Evolutionary conservation across 2,888 invertebrate genomes (phyloP).

Genomic region (Cotesia congregata): DNA sequence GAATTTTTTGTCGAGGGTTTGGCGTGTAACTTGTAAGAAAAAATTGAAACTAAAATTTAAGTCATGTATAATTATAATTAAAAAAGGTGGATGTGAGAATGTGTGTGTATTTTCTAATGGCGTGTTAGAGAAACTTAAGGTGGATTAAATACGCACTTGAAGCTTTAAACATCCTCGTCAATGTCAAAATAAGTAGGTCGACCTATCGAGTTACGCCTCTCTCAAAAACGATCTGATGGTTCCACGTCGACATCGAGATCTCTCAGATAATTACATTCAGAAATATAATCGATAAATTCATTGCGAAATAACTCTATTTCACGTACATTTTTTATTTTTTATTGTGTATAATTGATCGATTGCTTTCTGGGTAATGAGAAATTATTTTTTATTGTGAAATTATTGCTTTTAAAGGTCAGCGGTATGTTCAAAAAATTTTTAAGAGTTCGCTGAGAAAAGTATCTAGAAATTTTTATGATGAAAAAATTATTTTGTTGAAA

Average conservation of each 20-base stretch:
- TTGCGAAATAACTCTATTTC: slow-evolving; percentile 9
- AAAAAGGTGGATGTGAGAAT: background rate
- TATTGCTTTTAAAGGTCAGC: too few species aligned
- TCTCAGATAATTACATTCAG: slow-evolving; percentile 31
- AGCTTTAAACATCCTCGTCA: slow-evolving; percentile 38
- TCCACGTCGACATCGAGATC: slow-evolving; percentile 41
- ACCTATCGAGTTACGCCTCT: slow-evolving; percentile 42
- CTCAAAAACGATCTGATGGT: slow-evolving; percentile 33
- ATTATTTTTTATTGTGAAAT: too few species aligned
- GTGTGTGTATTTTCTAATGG: slow-evolving; percentile 32
- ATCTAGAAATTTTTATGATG: too few species aligned
- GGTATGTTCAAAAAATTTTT: background rate
- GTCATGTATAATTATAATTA: background rate
- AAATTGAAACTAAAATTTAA: background rate
- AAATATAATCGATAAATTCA: slow-evolving; percentile 17
- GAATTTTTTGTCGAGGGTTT: too few species aligned
- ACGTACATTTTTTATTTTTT: slow-evolving; percentile 2
- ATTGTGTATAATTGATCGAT: background rate
- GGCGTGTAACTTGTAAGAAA: background rate
- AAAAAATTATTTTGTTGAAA: too few species aligned
- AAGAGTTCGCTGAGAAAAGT: too few species aligned
- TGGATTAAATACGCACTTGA: slow-evolving; percentile 32
- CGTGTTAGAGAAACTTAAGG: slow-evolving; percentile 33
- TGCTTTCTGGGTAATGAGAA: background rate
- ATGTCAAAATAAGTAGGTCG: slow-evolving; percentile 42